A percentile compares a stretch with the other conserved stretches of the same genome.
Evolutionary conservation across 2,113 vertebrate genomes (phyloP).

Genomic region (Prochilodus magdalenae): DNA sequence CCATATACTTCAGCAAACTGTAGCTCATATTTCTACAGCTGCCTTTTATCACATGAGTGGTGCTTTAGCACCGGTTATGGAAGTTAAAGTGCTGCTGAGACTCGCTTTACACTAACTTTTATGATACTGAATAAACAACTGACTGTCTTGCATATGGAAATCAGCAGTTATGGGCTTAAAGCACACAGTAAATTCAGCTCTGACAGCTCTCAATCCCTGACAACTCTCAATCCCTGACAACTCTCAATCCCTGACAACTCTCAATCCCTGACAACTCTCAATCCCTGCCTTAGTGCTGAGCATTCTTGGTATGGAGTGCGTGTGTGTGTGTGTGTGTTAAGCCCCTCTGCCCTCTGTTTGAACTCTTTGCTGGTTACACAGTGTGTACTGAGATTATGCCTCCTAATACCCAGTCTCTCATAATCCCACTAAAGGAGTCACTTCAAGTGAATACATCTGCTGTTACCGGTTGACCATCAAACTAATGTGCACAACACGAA

Average conservation of each 20-base stretch:
- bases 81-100: background rate
- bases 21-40: background rate
- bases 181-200: background rate
- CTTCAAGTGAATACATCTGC: conserved; percentile 11
- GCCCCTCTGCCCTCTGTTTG: conserved; percentile 1
- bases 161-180: background rate
- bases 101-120: background rate
- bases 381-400: background rate
- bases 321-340: background rate
- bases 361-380: background rate
- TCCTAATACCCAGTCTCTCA: background rate
- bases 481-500: background rate
- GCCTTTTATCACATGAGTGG: background rate
- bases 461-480: conserved; percentile 9
- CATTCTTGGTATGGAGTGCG: background rate
- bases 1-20: background rate
- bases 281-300: background rate
- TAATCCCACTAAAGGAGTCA: conserved; percentile 1
- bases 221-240: too few relatives aligned
- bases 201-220: background rate
- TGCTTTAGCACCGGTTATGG: background rate
- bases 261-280: too few relatives aligned
- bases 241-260: too few relatives aligned
- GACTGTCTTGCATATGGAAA: background rate
- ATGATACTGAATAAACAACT: background rate